Base-by-base conservation (phyloP, 2,797 vertebrate species). In the Leptoclinus maculatus region DNA sequence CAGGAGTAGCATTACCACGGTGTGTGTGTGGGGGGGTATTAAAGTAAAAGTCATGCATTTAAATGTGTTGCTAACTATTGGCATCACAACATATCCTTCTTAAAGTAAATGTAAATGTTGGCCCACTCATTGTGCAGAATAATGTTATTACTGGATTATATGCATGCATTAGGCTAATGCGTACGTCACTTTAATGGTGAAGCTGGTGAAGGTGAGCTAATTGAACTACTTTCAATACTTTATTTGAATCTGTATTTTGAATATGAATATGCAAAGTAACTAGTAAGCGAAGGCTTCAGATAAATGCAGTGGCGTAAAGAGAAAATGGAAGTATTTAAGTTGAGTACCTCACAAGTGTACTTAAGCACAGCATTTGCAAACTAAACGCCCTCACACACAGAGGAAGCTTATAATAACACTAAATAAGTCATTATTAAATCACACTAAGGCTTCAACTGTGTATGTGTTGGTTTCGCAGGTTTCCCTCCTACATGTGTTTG, bases 401-500 rank as follows among this genome's bases (percentile, higher is more conserved):
- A 56, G 32, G 25, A 47, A 11, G 32, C 12, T 62, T 54, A 10
- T 27, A 12, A 10, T 27, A 13, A 23, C 16, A 7, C 2, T 8
- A 4, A 38, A 4, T 23, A 1, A 25, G 25, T 41, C 14, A 6
- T 13, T 1, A 8, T 29, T 32, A 16, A 54, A 14, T 49, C 17
- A 43, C 12, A 11, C 27, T 32, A 1, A 13, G 7, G 32, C 9
- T 9, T 2, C 7, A 12, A 7, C 13, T 56, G 6, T 4, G 59
- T 2, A 2, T 70, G 23, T 76, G 11, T 53, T 59, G 41, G 11
- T 8, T 62, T 45, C 14, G 21, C 67, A 96, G 95, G 71, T 96
- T 96, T 80, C 95, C 95, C 0, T 96, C 95, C 0, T 95, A 93
- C 78, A 66, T 91, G 83, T 95, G 87, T 75, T 81, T 95, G 14